Conservation (phyloP, 2,888 invertebrate species). For the Osedax fenrisi region DNA sequence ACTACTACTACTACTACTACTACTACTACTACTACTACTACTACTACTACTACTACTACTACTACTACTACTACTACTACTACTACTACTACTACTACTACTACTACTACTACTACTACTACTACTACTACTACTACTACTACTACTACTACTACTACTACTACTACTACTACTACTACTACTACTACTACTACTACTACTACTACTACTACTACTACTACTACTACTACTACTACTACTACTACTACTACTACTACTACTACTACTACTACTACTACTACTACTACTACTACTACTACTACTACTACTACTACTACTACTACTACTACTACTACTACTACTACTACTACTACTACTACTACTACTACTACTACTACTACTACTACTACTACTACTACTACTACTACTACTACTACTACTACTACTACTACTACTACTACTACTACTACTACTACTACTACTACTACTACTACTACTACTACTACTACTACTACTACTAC, state of each 20-base stretch:
- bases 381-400: too few species aligned
- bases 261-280: conserved; percentile 7
- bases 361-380: too few species aligned
- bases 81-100: conserved; percentile 21
- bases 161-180: neutral
- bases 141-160: conserved; percentile 20
- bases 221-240: conserved; percentile 11
- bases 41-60: conserved; percentile 20
- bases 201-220: too few species aligned
- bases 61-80: conserved; percentile 15
- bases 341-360: too few species aligned
- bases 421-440: too few species aligned
- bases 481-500: too few species aligned
- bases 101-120: conserved; percentile 18
- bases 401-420: too few species aligned
- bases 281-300: too few species aligned
- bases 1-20: neutral
- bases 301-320: too few species aligned
- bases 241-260: conserved; percentile 15
- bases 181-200: conserved; percentile 9
- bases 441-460: too few species aligned
- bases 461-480: too few species aligned
- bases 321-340: too few species aligned
- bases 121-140: conserved; percentile 19
- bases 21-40: conserved; percentile 4